Base-by-base conservation (phyloP, 2,797 vertebrate genomes). In the Anguilla anguilla region DNA sequence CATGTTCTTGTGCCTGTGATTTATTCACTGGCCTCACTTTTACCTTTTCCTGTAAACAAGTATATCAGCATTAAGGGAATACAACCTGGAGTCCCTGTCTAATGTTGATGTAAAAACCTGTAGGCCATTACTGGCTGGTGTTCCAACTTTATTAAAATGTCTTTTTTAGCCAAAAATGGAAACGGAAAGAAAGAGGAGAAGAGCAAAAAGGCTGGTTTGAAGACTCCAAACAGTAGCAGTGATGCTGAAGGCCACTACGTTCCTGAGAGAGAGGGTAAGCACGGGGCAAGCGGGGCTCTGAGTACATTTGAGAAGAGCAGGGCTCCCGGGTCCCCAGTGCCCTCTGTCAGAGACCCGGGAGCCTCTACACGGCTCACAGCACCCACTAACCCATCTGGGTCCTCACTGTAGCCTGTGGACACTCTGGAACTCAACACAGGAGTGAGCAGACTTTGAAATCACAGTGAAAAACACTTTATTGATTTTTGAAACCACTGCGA, bases 171-270 rank as follows among this genome's bases (percentile, higher is more conserved):
- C 35, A 86, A 82, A 49, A 86, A 82, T 49, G 85, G 9, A 25
- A 79, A 46, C 39, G 57, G 57, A 59, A 79, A 86, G 55, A 86
- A 82, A 59, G 79, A 9, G 51, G 86, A 86, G 46, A 86, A 81
- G 74, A 86, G 57, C 72, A 55, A 81, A 82, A 86, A 19, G 74
- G 86, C 43, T 39, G 59, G 53, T 53, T n/a, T 86, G 53, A 86
- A 86, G 49, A n/a, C 86, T 49, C 86, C 74, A 43, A 86, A 86
- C 6, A 59, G 74, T 25, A 81, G 86, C 74, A 86, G 59, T 0
- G 53, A 81, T 46, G 74, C 6, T 15, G 55, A 49, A 15, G 9
- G 35, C 59, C 59, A 49, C 55, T 82, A 61, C 43, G 86, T 39
- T 55, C 35, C 55, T 61, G 86, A 25, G 35, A 61, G 13, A 28